Evolutionary conservation across 2,888 invertebrate genomes (phyloP).

Genomic region (Hetaerina titia): DNA sequence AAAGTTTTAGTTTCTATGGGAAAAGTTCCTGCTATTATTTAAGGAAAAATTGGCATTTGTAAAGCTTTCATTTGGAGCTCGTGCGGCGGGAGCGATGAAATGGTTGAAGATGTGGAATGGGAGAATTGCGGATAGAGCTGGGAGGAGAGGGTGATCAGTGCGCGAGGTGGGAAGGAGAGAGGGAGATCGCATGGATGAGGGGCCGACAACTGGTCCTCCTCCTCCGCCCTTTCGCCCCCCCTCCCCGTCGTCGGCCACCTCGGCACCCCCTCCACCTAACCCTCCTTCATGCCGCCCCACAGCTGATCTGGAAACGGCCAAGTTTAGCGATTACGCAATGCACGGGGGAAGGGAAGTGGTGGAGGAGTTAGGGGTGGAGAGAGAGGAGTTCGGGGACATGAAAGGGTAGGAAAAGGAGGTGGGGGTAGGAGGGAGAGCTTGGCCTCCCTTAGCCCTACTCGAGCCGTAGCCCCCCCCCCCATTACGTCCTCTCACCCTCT

Average conservation of each 20-base stretch:
- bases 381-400: background rate
- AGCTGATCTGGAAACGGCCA: conserved; percentile 58
- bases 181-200: background rate
- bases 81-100: too few relatives aligned
- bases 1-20: too few relatives aligned
- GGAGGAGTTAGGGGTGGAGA: background rate
- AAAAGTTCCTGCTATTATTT: too few relatives aligned
- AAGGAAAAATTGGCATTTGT: too few relatives aligned
- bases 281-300: background rate
- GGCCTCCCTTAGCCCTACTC: background rate
- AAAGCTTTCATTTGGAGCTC: too few relatives aligned
- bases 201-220: background rate
- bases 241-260: too few relatives aligned
- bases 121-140: too few relatives aligned
- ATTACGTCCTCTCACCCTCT: background rate
- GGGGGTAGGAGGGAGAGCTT: background rate
- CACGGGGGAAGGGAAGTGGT: background rate
- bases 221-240: background rate
- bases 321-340: conserved; percentile 63
- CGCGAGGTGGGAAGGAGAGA: background rate
- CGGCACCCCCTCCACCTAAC: background rate
- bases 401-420: background rate
- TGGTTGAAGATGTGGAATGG: too few relatives aligned
- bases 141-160: too few relatives aligned
- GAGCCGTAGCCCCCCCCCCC: background rate